These are phyloP conservation scores for Morone chrysops DNA, from an alignment of 2,113 vertebrate genomes.

Conservation along the genomic window DNA sequence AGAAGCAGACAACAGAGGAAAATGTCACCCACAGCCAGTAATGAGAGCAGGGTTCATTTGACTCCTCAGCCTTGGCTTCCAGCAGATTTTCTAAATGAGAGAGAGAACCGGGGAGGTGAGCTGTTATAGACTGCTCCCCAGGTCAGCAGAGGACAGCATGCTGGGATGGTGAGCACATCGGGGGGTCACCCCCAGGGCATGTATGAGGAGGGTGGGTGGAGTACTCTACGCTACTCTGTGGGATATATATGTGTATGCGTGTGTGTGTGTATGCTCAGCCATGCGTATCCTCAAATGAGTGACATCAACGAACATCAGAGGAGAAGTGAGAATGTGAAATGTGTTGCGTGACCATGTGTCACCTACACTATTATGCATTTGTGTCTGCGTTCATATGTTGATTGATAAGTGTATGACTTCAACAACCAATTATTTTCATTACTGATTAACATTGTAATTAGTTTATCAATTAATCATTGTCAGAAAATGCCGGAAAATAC, in stretches of 20 bases:
- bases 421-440: neutral
- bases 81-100: constrained; percentile 41
- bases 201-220: neutral
- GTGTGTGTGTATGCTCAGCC: constrained; percentile 30
- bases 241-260: neutral
- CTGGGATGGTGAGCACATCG: constrained; percentile 46
- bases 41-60: constrained; percentile 58
- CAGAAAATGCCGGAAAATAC: neutral
- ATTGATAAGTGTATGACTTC: neutral
- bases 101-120: constrained; percentile 25
- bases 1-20: constrained; percentile 60
- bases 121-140: neutral
- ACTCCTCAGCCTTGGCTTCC: constrained; percentile 21
- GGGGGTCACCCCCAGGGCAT: constrained; percentile 35
- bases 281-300: constrained; percentile 35
- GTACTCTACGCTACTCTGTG: neutral
- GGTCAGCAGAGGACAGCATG: constrained; percentile 54
- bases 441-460: neutral
- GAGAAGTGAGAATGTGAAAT: constrained; percentile 5
- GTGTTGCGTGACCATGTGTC: neutral
- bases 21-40: constrained; percentile 73
- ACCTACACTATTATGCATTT: neutral
- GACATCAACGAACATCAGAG: constrained; percentile 49
- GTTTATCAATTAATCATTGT: neutral
- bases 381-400: constrained; percentile 8